These are phyloP conservation scores for Xyrichtys novacula DNA, from an alignment of 2,797 vertebrate genomes.

Conservation along the genomic window DNA sequence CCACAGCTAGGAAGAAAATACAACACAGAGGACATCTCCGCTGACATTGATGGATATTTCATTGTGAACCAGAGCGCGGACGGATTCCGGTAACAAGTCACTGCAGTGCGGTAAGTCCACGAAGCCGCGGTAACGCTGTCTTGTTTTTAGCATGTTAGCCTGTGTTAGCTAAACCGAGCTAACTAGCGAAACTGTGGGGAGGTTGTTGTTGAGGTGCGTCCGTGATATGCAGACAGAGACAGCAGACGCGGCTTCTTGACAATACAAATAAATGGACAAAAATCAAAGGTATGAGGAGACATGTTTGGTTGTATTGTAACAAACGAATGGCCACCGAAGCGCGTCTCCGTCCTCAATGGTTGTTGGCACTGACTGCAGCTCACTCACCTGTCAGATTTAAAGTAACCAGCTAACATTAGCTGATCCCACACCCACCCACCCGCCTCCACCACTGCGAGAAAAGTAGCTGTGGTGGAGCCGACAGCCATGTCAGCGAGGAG, in stretches of 20 bases:
- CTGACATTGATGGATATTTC: constrained; percentile 27
- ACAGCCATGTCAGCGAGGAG: constrained; percentile 11
- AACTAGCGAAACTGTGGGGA: constrained; percentile 58
- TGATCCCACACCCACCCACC: constrained; percentile 60
- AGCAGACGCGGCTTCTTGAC: constrained; percentile 11
- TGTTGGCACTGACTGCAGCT: constrained; percentile 14
- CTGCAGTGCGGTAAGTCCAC: constrained; percentile 65
- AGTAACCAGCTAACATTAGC: constrained; percentile 47
- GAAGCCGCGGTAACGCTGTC: constrained; percentile 32
- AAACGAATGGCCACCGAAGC: not conserved
- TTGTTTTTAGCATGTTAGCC: constrained; percentile 82
- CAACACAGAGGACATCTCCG: constrained; percentile 12
- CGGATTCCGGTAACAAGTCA: constrained; percentile 15
- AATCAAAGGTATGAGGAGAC: fast-evolving
- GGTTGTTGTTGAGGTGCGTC: constrained; percentile 60
- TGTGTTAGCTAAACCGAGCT: constrained; percentile 51
- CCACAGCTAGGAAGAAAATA: constrained; percentile 48
- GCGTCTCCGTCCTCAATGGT: not conserved
- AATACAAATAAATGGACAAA: not conserved
- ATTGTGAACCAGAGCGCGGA: constrained; percentile 29
- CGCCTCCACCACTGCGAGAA: constrained; percentile 16
- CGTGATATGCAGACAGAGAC: constrained; percentile 30
- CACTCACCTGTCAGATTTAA: constrained; percentile 77
- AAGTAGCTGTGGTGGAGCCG: not conserved
- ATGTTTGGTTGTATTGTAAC: fast-evolving